Conservation (phyloP, 2,113 vertebrate species). For the Psilopsiagon aurifrons region DNA sequence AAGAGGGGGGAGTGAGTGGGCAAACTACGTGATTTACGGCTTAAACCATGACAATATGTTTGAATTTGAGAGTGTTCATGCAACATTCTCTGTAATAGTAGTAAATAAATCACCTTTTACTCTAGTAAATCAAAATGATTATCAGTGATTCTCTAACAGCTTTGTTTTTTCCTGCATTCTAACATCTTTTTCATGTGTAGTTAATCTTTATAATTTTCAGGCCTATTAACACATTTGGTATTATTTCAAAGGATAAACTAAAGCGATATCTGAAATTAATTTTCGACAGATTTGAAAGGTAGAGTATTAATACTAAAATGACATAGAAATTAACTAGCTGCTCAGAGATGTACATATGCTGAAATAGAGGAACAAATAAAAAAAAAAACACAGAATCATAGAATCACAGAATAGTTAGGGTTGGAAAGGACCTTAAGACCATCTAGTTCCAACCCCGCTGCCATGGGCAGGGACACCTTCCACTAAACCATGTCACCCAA, state of each 20-base stretch:
- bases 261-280: background rate
- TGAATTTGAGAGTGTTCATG: background rate
- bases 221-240: background rate
- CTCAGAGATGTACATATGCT: background rate
- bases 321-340: background rate
- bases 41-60: background rate
- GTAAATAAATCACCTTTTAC: background rate
- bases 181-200: background rate
- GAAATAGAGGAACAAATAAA: background rate
- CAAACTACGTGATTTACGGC: too few species aligned
- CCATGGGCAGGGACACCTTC: too few species aligned
- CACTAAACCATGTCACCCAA: too few species aligned
- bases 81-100: background rate
- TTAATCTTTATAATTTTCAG: background rate
- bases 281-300: background rate
- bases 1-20: too few species aligned
- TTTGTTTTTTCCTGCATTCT: background rate
- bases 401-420: too few species aligned
- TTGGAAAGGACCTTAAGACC: too few species aligned
- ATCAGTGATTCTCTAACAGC: background rate
- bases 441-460: too few species aligned
- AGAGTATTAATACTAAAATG: background rate
- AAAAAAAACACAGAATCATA: background rate
- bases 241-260: background rate
- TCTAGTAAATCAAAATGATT: background rate